Evolutionary conservation across 1,140 invertebrate species (phyloP).

Genomic region (Drosophila jambulina): DNA sequence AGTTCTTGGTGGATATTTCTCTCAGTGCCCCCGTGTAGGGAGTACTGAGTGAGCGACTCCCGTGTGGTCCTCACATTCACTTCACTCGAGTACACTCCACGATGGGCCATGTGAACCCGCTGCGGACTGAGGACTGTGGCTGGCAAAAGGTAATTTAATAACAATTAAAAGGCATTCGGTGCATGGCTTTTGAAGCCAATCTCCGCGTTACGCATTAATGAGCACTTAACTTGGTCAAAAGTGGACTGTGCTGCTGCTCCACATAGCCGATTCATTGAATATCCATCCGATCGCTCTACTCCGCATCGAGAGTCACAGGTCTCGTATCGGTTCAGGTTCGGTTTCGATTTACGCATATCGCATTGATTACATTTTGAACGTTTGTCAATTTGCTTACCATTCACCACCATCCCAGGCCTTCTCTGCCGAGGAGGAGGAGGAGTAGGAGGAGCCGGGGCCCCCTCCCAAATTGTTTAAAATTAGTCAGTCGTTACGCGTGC

Average conservation of each 20-base stretch:
- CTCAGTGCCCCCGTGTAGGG: constrained; percentile 5
- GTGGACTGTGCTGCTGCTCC: constrained; percentile 58
- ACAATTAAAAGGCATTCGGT: constrained; percentile 82
- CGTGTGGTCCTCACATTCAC: constrained; percentile 58
- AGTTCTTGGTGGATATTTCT: background rate
- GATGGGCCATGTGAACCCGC: constrained; percentile 50
- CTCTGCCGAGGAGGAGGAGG: background rate
- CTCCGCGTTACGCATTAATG: constrained; percentile 84
- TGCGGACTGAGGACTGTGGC: constrained; percentile 14
- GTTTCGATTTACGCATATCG: constrained; percentile 74
- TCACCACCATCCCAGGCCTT: constrained; percentile 29
- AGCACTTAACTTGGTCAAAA: constrained; percentile 84
- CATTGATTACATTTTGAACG: constrained; percentile 83
- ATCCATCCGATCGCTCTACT: constrained; percentile 18
- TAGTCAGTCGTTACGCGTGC: constrained; percentile 77
- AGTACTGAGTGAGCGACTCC: constrained; percentile 33
- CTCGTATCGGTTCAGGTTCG: constrained; percentile 18
- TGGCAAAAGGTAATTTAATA: constrained; percentile 77
- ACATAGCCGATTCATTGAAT: constrained; percentile 52
- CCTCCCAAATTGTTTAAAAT: constrained; percentile 64
- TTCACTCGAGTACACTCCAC: constrained; percentile 53
- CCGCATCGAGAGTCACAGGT: constrained; percentile 41
- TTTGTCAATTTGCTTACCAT: constrained; percentile 77
- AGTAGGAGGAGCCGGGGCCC: too few relatives aligned
- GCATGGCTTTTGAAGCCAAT: constrained; percentile 82